Evolutionary conservation across 2,797 vertebrate genomes (phyloP), one percentile per base, ranked within the genome.

Genomic region (Acipenser transmontanus): DNA sequence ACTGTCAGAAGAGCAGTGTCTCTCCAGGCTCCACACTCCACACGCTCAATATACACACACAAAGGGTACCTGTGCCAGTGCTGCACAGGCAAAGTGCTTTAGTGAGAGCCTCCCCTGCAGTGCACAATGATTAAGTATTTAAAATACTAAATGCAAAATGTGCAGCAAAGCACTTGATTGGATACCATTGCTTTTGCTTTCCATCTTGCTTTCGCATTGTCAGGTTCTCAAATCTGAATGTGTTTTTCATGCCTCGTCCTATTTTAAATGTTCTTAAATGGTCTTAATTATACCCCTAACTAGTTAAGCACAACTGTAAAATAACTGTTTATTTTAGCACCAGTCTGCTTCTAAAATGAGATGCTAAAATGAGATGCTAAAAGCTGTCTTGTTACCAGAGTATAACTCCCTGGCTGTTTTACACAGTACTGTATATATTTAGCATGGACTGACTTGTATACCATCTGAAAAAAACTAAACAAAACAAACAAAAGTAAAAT

Each of bases 81-180:
- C 4, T 6, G 6, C 54, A 57, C 54, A n/a, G 54, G 11, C 7
- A 13, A 3, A n/a, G 54, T 11, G 54, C 12, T 57, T 57, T 13
- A 57, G 34, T 34, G 34, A 34, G 34, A 12, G 13, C 7, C 69
- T 34, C 68, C 63, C 64, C 49, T 72, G 51, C 67, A 68, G 64
- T 50, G 54, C 65, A 49, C 49, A 49, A 12, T 66, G 66, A 73
- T 73, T 68, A 73, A 74, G 73, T 67, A 76, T 79, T 70, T 59
- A 76, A 48, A 47, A 62, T 57, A 69, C 34, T 34, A 34, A 34
- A 34, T 34, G 34, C 61, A 50, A 13, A 63, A 61, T 59, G 51
- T 61, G 62, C 47, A 66, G 52, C 49, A 8, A 68, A 59, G 48
- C 59, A 8, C 49, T 66, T 68, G 20, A 66, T 72, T 71, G 64